Percentiles rank a stretch among this genome's conserved stretches.
These are phyloP conservation scores for Psittacara wagleri DNA, from an alignment of 2,113 vertebrate genomes.

Conservation along the genomic window DNA sequence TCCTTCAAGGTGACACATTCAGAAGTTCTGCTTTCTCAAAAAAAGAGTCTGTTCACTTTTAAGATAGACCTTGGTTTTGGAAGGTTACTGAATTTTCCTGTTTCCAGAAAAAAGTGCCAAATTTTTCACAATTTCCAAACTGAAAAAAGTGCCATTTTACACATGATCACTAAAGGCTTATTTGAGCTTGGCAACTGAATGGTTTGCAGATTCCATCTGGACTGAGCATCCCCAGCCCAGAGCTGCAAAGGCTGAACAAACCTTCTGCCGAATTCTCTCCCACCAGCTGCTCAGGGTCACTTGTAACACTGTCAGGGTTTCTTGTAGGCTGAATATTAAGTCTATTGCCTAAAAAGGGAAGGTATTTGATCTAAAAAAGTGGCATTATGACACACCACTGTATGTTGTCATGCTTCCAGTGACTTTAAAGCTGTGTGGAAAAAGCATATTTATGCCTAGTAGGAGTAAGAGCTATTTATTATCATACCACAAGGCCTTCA, in stretches of 20 bases:
- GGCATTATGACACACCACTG: background rate
- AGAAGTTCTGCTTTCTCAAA: background rate
- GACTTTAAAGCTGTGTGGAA: background rate
- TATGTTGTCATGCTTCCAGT: background rate
- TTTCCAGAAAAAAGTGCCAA: slow-evolving; percentile 37
- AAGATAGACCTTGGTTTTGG: background rate
- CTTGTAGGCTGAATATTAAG: background rate
- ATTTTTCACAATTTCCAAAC: background rate
- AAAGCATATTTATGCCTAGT: background rate
- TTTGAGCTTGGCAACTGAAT: slow-evolving; percentile 29
- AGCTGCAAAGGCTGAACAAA: background rate
- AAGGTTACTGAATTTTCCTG: background rate
- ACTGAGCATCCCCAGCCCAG: slow-evolving; percentile 2
- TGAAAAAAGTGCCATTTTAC: background rate
- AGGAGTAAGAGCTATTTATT: background rate
- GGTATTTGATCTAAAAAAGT: background rate
- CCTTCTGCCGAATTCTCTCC: background rate
- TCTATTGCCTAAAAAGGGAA: slow-evolving; percentile 2
- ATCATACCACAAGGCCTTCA: background rate
- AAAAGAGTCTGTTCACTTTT: background rate
- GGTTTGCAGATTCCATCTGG: slow-evolving; percentile 37
- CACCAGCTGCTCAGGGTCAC: slow-evolving; percentile 48
- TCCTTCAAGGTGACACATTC: background rate
- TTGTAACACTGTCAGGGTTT: slow-evolving; percentile 5
- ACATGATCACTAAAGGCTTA: background rate